Evolutionary conservation across 1,140 invertebrate species (phyloP).

Genomic region (Pseudomyrmex pallidus): DNA sequence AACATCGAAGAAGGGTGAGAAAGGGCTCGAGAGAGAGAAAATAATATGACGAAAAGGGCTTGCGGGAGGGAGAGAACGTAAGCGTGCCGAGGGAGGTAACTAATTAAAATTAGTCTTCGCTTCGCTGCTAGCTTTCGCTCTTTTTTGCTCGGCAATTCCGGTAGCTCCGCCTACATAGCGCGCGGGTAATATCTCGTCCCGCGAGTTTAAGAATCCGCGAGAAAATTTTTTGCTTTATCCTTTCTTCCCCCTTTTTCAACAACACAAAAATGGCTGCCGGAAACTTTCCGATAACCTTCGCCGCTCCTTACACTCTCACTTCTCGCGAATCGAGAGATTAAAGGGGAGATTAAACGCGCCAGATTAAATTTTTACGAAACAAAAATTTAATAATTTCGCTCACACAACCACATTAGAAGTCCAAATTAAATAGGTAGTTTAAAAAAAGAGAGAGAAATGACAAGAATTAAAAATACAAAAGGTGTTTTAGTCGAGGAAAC

Average conservation of each 20-base stretch:
- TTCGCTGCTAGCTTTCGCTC: conserved; percentile 54
- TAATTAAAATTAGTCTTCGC: conserved; percentile 68
- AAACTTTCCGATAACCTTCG: conserved; percentile 38
- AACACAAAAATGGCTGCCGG: neutral
- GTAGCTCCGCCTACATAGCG: conserved; percentile 13
- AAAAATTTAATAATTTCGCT: neutral
- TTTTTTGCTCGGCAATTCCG: conserved; percentile 47
- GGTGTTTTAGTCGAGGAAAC: too few relatives aligned
- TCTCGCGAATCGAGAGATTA: conserved; percentile 9
- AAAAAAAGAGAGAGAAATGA: neutral
- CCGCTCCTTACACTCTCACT: conserved; percentile 1
- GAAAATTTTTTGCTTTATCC: conserved; percentile 24
- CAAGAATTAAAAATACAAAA: too few relatives aligned
- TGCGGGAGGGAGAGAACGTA: conserved; percentile 7
- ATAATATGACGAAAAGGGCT: too few relatives aligned
- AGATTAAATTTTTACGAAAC: conserved; percentile 13
- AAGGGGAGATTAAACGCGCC: neutral
- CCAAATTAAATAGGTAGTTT: neutral
- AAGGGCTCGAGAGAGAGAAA: conserved; percentile 25
- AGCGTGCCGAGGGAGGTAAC: conserved; percentile 57
- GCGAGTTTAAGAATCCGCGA: conserved; percentile 52
- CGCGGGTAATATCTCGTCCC: conserved; percentile 39
- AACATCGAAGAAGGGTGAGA: conserved; percentile 50
- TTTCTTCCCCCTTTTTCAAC: neutral
- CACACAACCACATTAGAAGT: neutral